Conservation (phyloP, 2,113 vertebrate genomes). For the Urocolius indicus region DNA sequence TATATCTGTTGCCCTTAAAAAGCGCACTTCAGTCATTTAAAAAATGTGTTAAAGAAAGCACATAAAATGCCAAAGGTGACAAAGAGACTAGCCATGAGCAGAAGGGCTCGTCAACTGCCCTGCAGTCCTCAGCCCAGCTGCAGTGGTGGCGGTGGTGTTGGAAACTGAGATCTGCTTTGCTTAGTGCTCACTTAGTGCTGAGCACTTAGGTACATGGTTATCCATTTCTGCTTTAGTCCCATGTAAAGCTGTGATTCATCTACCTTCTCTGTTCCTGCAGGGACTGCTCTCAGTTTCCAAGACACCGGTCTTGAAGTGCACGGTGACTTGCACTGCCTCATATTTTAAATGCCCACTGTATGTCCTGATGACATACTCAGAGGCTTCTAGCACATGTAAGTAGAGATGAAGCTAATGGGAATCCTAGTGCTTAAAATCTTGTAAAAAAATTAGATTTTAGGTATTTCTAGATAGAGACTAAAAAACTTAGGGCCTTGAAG, state of each 20-base stretch:
- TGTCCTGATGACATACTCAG: neutral
- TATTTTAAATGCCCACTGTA: neutral
- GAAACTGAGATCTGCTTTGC: neutral
- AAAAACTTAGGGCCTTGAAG: neutral
- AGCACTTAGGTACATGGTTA: accelerated
- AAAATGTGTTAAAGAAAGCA: neutral
- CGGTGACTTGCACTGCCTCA: neutral
- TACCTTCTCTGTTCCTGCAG: neutral
- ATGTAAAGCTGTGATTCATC: neutral
- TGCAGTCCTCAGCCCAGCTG: neutral
- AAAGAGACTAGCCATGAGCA: neutral
- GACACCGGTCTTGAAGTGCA: neutral
- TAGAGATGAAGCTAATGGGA: neutral
- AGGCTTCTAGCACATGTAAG: neutral
- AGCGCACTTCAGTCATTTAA: neutral
- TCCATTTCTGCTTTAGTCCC: neutral
- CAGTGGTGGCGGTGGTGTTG: neutral
- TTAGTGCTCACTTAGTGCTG: neutral
- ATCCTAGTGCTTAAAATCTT: neutral
- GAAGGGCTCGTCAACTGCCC: neutral
- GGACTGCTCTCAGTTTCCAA: neutral
- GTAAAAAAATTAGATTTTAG: neutral
- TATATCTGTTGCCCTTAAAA: neutral
- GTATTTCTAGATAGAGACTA: neutral
- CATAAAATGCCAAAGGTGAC: neutral